Conservation (phyloP, 1,140 invertebrate genomes). For the Trichoplusia ni region DNA sequence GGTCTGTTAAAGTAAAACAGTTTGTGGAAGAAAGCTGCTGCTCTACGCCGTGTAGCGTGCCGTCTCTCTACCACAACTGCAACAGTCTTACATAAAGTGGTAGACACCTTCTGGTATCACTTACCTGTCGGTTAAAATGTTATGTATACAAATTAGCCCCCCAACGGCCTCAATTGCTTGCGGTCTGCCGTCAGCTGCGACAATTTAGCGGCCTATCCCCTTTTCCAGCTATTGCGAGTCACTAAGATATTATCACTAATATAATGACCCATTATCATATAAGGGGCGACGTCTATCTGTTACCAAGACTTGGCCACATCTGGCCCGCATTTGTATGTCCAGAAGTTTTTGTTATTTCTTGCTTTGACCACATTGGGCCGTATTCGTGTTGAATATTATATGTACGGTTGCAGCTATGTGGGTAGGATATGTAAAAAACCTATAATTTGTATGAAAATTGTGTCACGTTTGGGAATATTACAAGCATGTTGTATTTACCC, state of each 20-base stretch:
- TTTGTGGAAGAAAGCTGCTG: no score
- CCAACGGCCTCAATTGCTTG: neutral
- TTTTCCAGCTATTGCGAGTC: slow-evolving; percentile 10
- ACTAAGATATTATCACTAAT: slow-evolving; percentile 12
- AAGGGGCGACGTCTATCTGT: slow-evolving; percentile 3
- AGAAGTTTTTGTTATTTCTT: neutral
- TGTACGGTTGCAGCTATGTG: no score
- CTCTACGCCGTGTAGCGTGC: no score
- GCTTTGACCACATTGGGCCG: slow-evolving; percentile 9
- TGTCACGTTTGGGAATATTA: no score
- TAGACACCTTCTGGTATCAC: no score
- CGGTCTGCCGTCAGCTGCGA: slow-evolving; percentile 16
- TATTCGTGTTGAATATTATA: no score
- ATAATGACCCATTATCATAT: slow-evolving; percentile 17
- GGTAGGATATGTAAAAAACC: no score
- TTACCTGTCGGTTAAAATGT: neutral
- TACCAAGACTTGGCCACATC: slow-evolving; percentile 41
- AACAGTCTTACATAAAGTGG: no score
- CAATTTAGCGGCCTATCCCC: slow-evolving; percentile 16
- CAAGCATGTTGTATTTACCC: no score
- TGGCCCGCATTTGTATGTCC: slow-evolving; percentile 51
- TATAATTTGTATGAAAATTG: no score
- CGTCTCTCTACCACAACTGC: no score
- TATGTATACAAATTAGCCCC: neutral
- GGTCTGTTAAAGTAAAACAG: no score